Conservation (phyloP, 2,113 vertebrate species). For the Leucosticte australis region DNA sequence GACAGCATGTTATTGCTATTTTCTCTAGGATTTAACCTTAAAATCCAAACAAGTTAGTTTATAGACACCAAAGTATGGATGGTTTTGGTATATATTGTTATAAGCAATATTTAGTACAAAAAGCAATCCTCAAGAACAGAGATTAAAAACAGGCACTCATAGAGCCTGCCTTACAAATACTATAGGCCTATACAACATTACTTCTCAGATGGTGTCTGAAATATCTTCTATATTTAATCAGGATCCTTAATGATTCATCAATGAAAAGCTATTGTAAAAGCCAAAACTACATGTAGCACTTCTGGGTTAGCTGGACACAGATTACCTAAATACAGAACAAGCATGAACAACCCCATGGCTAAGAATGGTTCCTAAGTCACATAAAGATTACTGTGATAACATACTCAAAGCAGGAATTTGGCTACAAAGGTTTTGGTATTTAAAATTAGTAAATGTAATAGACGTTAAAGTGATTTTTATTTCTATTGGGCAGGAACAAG, state of each 20-base stretch:
- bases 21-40: neutral
- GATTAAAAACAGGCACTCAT: neutral
- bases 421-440: neutral
- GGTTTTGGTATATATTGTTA: neutral
- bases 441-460: neutral
- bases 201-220: neutral
- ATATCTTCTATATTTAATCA: neutral
- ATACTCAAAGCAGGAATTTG: neutral
- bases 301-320: neutral
- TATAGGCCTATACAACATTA: neutral
- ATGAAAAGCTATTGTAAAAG: neutral
- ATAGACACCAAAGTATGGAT: neutral
- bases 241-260: neutral
- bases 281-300: neutral
- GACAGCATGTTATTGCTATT: neutral
- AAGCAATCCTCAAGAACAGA: neutral
- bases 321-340: neutral
- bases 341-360: neutral
- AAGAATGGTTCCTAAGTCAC: neutral
- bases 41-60: neutral
- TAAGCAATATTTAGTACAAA: neutral
- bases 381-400: neutral
- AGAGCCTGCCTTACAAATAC: neutral
- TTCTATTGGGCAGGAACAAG: neutral
- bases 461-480: neutral